phyloP scores from a whole-genome alignment of 2,797 vertebrate genomes.

The Vireo griseus region DNA sequence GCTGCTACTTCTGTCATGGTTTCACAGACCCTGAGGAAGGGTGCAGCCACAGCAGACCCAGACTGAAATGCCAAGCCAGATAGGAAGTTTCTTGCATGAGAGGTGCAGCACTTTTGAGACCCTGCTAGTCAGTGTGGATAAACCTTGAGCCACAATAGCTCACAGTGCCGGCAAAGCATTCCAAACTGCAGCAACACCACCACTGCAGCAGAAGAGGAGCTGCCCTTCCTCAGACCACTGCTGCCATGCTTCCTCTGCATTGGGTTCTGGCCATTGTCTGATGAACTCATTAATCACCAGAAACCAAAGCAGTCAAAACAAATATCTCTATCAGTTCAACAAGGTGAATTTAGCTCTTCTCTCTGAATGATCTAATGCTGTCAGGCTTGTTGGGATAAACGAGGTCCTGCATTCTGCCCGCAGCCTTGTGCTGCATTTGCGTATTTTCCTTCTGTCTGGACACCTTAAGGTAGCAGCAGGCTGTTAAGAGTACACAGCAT shows the following conservation, averaged over 20 bases:
- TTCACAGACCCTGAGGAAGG: not conserved
- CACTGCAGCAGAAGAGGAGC: accelerated
- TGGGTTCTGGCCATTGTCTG: accelerated
- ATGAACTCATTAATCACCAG: not conserved
- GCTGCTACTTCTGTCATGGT: accelerated
- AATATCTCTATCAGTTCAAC: not conserved
- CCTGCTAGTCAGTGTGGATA: accelerated
- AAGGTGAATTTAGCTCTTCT: not conserved
- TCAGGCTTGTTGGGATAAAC: not conserved
- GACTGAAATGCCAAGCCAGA: not conserved
- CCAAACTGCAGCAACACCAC: accelerated
- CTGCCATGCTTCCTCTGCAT: not conserved
- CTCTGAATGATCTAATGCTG: accelerated
- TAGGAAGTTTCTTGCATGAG: accelerated
- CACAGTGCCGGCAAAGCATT: accelerated
- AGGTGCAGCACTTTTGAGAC: not conserved
- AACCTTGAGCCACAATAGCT: accelerated
- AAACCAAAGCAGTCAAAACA: not conserved
- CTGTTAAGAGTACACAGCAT: no score
- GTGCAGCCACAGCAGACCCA: not conserved
- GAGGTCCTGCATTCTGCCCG: not conserved
- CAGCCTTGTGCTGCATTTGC: not conserved
- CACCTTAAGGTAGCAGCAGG: not conserved
- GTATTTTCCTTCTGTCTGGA: not conserved
- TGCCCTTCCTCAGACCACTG: not conserved